Percentiles rank a stretch among this genome's conserved stretches.
phyloP scores from a whole-genome alignment of 2,888 invertebrate species.

The Perizoma affinitatum region DNA sequence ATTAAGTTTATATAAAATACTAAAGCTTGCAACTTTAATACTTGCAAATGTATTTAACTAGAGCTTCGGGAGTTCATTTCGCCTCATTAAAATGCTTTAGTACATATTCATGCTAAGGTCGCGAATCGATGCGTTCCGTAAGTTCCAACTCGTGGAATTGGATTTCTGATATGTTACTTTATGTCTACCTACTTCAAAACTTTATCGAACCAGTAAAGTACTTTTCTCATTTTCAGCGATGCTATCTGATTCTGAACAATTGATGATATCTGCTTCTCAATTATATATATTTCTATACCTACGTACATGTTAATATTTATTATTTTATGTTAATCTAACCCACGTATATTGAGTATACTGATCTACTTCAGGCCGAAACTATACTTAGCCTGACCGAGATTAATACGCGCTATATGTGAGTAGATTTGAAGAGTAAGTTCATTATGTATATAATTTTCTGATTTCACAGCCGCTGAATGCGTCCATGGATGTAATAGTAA shows the following conservation, averaged over 20 bases:
- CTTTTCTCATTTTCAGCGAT: slow-evolving; percentile 22
- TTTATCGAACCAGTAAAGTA: slow-evolving; percentile 28
- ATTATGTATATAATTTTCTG: too few relatives aligned
- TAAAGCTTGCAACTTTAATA: too few relatives aligned
- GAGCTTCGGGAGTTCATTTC: slow-evolving; percentile 40
- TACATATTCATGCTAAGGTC: slow-evolving; percentile 36
- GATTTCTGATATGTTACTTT: slow-evolving; percentile 39
- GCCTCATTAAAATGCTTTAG: slow-evolving; percentile 41
- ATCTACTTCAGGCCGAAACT: not conserved
- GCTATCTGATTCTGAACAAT: slow-evolving; percentile 13
- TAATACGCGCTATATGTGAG: not conserved
- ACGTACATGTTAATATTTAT: too few relatives aligned
- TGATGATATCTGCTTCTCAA: slow-evolving; percentile 2
- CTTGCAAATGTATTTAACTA: too few relatives aligned
- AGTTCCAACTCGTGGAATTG: slow-evolving; percentile 44
- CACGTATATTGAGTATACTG: too few relatives aligned
- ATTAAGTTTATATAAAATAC: too few relatives aligned
- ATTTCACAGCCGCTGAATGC: too few relatives aligned
- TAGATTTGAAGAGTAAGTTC: too few relatives aligned
- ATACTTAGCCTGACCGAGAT: slow-evolving; percentile 9
- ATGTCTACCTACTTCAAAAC: slow-evolving; percentile 27
- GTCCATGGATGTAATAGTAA: too few relatives aligned
- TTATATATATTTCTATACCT: too few relatives aligned
- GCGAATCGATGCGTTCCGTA: slow-evolving; percentile 54
- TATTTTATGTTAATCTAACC: too few relatives aligned